phyloP scores from a whole-genome alignment of 2,113 vertebrate genomes.

The Cyanistes caeruleus region DNA sequence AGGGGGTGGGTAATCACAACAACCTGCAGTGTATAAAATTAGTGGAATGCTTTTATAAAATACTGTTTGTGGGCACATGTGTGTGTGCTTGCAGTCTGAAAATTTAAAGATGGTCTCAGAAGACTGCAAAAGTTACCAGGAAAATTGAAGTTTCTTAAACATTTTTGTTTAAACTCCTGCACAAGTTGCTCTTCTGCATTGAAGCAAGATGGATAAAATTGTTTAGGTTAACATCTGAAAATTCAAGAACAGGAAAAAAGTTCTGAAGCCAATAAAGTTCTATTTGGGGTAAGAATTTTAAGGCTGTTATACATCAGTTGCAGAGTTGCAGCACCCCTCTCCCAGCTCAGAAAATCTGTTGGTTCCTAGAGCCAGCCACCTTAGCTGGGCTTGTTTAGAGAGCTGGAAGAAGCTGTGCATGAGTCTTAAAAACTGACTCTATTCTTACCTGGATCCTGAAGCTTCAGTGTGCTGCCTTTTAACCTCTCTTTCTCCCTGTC shows the following conservation, averaged over 20 bases:
- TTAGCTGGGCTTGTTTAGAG: neutral
- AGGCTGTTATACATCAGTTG: rapidly evolving
- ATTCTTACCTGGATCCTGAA: neutral
- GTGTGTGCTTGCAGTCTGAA: neutral
- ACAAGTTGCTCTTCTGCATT: neutral
- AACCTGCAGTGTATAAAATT: neutral
- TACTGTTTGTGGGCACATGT: rapidly evolving
- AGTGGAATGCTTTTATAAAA: neutral
- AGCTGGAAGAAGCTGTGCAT: neutral
- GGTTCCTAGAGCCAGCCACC: neutral
- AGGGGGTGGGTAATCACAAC: neutral
- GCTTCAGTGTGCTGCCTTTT: neutral
- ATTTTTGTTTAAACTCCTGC: neutral
- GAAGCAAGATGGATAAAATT: neutral
- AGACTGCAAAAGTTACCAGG: neutral
- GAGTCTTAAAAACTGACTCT: neutral
- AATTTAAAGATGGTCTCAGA: neutral
- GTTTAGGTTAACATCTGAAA: neutral
- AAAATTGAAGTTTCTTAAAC: neutral
- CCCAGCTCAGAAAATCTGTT: neutral
- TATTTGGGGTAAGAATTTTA: neutral
- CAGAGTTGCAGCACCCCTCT: neutral
- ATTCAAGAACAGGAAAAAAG: rapidly evolving
- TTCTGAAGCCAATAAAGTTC: neutral
- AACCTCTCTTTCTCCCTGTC: neutral